phyloP scores from a whole-genome alignment of 2,797 vertebrate species.

The Myotis daubentonii region DNA sequence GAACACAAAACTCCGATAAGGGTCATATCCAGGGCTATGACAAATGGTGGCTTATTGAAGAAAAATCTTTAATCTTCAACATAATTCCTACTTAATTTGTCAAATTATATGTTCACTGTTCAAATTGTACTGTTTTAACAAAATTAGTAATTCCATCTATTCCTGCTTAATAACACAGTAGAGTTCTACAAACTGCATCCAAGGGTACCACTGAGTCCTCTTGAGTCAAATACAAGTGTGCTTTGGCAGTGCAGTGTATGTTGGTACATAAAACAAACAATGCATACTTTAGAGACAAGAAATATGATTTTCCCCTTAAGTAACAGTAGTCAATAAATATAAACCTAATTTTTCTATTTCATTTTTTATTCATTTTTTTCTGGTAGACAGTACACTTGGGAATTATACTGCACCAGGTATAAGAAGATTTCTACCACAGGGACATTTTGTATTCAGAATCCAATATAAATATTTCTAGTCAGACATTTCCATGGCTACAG shows the following conservation, averaged over 20 bases:
- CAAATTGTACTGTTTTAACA: background rate
- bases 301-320: background rate
- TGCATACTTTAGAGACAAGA: background rate
- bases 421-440: conserved; percentile 86
- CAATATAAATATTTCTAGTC: conserved; percentile 88
- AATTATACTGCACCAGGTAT: conserved; percentile 87
- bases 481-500: conserved; percentile 87
- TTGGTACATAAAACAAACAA: background rate
- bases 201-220: background rate
- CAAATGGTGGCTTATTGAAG: background rate
- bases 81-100: background rate
- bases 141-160: background rate
- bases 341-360: conserved; percentile 79
- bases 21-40: background rate
- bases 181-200: background rate
- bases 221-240: conserved; percentile 1
- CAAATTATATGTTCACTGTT: background rate
- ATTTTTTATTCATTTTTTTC: conserved; percentile 87
- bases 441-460: conserved; percentile 85
- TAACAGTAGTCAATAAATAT: conserved; percentile 70
- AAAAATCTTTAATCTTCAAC: conserved; percentile 27
- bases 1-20: background rate
- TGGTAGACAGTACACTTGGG: conserved; percentile 88
- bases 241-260: background rate
- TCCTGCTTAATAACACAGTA: background rate